Conservation (phyloP, 1,140 invertebrate genomes). For the Procambarus clarkii region DNA sequence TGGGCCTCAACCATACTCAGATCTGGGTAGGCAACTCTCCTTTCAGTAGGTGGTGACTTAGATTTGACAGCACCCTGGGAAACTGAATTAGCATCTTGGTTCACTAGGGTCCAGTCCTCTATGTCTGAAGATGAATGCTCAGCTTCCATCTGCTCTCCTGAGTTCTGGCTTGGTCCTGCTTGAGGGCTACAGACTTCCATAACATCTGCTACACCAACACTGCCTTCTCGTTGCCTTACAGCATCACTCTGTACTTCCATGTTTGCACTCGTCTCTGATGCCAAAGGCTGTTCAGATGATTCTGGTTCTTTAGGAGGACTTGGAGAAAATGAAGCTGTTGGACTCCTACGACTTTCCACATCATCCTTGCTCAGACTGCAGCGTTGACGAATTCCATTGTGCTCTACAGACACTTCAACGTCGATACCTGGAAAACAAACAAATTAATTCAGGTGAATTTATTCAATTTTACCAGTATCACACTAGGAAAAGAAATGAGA, state of each 20-base stretch:
- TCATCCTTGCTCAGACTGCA: conserved; percentile 52
- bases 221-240: background rate
- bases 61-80: background rate
- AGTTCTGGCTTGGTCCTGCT: background rate
- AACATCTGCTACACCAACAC: background rate
- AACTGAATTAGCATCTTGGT: conserved; percentile 20
- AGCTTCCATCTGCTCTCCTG: conserved; percentile 21
- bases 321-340: background rate
- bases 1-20: conserved; percentile 7
- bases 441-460: background rate
- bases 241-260: conserved; percentile 51
- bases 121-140: conserved; percentile 35
- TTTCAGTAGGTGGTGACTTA: conserved; percentile 6
- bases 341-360: background rate
- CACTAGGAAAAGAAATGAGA: too few species aligned
- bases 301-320: conserved; percentile 17
- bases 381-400: conserved; percentile 60
- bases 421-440: conserved; percentile 38
- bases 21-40: conserved; percentile 28
- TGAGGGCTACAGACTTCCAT: conserved; percentile 58
- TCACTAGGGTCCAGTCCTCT: conserved; percentile 73
- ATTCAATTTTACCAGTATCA: background rate
- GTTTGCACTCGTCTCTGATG: conserved; percentile 21
- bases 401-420: conserved; percentile 60
- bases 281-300: background rate